Evolutionary conservation across 2,888 invertebrate genomes (phyloP), one percentile per base, ranked within the genome.

Genomic region (Caenorhabditis japonica): DNA sequence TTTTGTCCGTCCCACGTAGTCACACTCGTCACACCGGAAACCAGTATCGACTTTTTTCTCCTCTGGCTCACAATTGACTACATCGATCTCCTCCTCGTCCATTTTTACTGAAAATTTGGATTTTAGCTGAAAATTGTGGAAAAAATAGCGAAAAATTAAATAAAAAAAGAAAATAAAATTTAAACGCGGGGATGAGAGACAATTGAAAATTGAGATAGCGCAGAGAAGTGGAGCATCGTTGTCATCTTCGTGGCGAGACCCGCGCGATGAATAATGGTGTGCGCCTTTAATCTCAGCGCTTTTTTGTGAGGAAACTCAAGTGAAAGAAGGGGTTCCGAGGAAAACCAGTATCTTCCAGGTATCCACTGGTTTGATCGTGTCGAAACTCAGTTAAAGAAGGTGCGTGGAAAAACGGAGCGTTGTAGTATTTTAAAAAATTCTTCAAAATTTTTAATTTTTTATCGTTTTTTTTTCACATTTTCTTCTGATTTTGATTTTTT

Each of bases 281-380:
- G 71, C 52, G 52, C 71, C 71, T 71, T 71, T 62, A 53, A 52
- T n/a, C n/a, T n/a, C n/a, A n/a, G n/a, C n/a, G n/a, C n/a, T n/a
- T n/a, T n/a, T n/a, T n/a, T n/a, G n/a, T n/a, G n/a, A n/a, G n/a
- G n/a, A n/a, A n/a, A n/a, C n/a, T n/a, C n/a, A n/a, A n/a, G n/a
- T n/a, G n/a, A n/a, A n/a, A n/a, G n/a, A n/a, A n/a, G n/a, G n/a
- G n/a, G n/a, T n/a, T n/a, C n/a, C n/a, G n/a, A n/a, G n/a, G n/a
- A n/a, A n/a, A n/a, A n/a, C n/a, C n/a, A n/a, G n/a, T n/a, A n/a
- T n/a, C n/a, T n/a, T n/a, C n/a, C n/a, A n/a, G n/a, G n/a, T n/a
- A n/a, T n/a, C n/a, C n/a, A n/a, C n/a, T n/a, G n/a, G n/a, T n/a
- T n/a, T n/a, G n/a, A n/a, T n/a, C n/a, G n/a, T n/a, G n/a, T n/a